Conservation (phyloP, 2,113 vertebrate genomes). For the Hemicordylus capensis region DNA sequence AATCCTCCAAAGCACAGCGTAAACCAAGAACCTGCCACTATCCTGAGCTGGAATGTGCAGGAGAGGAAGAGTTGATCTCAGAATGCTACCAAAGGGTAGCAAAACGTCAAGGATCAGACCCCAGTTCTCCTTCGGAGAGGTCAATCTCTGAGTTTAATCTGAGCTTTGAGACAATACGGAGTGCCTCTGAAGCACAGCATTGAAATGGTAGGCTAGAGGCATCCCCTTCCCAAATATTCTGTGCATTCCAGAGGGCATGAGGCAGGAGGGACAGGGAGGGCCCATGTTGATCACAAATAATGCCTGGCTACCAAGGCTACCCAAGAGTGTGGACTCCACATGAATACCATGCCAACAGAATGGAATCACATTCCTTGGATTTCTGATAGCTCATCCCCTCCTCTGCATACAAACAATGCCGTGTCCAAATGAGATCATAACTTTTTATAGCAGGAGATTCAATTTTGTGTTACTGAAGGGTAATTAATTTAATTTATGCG, state of each 20-base stretch:
- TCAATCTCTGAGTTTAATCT: background rate
- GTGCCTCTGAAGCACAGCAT: background rate
- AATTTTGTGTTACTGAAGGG: slow-evolving; percentile 41
- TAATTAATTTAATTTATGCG: slow-evolving; percentile 53
- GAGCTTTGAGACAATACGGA: background rate
- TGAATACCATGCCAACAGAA: background rate
- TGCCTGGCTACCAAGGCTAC: background rate
- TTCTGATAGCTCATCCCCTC: slow-evolving; percentile 11
- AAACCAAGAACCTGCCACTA: no score
- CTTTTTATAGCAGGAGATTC: slow-evolving; percentile 51
- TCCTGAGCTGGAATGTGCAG: no score
- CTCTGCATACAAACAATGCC: slow-evolving; percentile 45
- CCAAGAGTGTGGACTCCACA: background rate
- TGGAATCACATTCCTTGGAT: slow-evolving; percentile 6
- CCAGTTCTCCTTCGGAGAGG: background rate
- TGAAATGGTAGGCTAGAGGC: background rate
- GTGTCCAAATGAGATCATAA: slow-evolving; percentile 41
- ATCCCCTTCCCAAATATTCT: background rate
- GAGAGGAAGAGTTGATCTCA: background rate
- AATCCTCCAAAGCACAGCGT: no score
- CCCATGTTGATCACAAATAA: background rate
- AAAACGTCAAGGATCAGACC: background rate
- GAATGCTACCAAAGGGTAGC: background rate
- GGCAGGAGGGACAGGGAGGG: background rate
- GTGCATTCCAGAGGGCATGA: background rate